phyloP scores from a whole-genome alignment of 2,113 vertebrate species.

The Tenrec ecaudatus region DNA sequence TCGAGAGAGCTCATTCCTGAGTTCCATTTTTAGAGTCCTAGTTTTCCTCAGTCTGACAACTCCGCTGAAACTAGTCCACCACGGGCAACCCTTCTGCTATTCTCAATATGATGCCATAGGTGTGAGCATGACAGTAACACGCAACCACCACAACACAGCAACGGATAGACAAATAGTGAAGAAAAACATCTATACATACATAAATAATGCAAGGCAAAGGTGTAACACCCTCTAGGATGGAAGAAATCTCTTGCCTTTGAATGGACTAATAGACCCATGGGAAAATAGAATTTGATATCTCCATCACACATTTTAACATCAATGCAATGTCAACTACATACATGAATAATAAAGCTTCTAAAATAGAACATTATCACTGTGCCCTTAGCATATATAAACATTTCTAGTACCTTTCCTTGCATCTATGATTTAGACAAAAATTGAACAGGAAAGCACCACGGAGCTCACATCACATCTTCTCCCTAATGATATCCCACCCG shows the following conservation, averaged over 20 bases:
- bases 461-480: background rate
- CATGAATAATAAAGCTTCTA: background rate
- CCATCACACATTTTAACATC: background rate
- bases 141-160: background rate
- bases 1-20: too few species aligned
- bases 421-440: background rate
- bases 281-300: background rate
- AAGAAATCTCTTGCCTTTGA: background rate
- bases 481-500: background rate
- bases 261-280: background rate
- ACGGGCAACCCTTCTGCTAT: background rate
- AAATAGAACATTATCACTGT: background rate
- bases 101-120: background rate
- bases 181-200: background rate
- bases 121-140: background rate
- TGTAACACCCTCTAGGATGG: background rate
- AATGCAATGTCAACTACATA: background rate
- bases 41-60: background rate
- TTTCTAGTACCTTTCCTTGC: background rate
- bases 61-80: background rate
- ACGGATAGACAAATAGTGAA: background rate
- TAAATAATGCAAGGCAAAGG: background rate
- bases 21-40: background rate
- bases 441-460: background rate
- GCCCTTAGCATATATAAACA: background rate